Base-by-base conservation (phyloP, 2,888 invertebrate genomes). In the Schizotus pectinicornis region DNA sequence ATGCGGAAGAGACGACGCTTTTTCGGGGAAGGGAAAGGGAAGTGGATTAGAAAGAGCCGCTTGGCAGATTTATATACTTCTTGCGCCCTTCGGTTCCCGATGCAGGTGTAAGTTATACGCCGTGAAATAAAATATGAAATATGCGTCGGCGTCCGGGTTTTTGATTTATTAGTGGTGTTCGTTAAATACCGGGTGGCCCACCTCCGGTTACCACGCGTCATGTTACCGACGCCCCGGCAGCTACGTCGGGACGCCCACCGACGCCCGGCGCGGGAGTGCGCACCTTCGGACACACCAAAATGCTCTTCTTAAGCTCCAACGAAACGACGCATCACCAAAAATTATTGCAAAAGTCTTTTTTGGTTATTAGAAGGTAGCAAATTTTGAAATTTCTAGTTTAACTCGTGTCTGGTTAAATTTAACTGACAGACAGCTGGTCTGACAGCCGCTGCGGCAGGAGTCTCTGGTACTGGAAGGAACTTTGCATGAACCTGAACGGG, bases 101-200 rank as follows among this genome's bases (percentile, higher is more conserved):
- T 76, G 74, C 76, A 77, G 77, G 77, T 77, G 77, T 77, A 74
- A 77, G 73, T 74, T 76, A 76, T 73, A 71, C 73, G 69, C 61
- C 67, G 69, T 62, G 68, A 73, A 77, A 76, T 77, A 77, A 78
- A 77, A 77, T 76, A 77, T 76, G 77, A 77, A 77, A 77, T 77
- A 77, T 76, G 73, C 73, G 22, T 22, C 22, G 66, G 70, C 67
- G 75, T 72, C 75, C 72, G 72, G 67, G 70, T 68, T 70, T 73
- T 74, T 78, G 78, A 78, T 79, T 79, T 79, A 79, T 79, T 77
- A 76, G 72, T 72, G 71, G 71, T 71, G 73, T 73, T 72, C 75
- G 75, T 74, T 76, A 75, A 76, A 77, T 74, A 73, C 72, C 67
- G 67, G 67, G 72, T 61, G 66, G 66, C 61, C 43, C 52, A 52